Conservation (phyloP, 2,797 vertebrate genomes). For the Scarus forsteni region DNA sequence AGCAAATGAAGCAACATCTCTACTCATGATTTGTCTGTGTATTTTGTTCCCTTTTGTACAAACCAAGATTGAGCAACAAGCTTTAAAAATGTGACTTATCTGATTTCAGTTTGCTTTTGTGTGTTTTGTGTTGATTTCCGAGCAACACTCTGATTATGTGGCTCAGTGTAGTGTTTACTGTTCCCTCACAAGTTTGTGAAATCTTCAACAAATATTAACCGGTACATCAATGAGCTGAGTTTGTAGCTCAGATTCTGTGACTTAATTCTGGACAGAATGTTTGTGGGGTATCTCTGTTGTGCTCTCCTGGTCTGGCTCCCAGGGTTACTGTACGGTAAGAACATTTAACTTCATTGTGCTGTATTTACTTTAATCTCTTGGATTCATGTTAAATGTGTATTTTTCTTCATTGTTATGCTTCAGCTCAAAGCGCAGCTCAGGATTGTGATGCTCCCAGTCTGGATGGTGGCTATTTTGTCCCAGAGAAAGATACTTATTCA, state of each 20-base stretch:
- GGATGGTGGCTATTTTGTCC: conserved; percentile 36
- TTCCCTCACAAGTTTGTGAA: conserved; percentile 30
- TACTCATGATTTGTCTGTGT: neutral
- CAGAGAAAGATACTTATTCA: rapidly evolving
- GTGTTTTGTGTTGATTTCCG: neutral
- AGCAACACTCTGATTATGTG: neutral
- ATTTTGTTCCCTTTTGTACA: neutral
- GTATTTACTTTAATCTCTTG: neutral
- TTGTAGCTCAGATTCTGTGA: conserved; percentile 5
- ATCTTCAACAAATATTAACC: conserved; percentile 56
- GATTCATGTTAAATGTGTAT: neutral
- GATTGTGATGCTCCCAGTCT: neutral
- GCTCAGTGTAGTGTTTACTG: conserved; percentile 40
- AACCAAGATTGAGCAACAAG: neutral
- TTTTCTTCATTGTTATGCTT: conserved; percentile 10
- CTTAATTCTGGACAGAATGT: conserved; percentile 46
- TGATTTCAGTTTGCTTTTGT: neutral
- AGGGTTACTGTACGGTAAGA: conserved; percentile 44
- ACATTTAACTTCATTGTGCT: neutral
- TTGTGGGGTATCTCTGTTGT: conserved; percentile 15
- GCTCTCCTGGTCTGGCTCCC: conserved; percentile 44
- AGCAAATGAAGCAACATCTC: neutral
- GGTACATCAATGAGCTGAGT: neutral
- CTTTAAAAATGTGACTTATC: too few species aligned
- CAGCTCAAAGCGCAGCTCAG: neutral